Base-by-base conservation (phyloP, 2,797 vertebrate genomes). In the Pseudomugil tenellus region DNA sequence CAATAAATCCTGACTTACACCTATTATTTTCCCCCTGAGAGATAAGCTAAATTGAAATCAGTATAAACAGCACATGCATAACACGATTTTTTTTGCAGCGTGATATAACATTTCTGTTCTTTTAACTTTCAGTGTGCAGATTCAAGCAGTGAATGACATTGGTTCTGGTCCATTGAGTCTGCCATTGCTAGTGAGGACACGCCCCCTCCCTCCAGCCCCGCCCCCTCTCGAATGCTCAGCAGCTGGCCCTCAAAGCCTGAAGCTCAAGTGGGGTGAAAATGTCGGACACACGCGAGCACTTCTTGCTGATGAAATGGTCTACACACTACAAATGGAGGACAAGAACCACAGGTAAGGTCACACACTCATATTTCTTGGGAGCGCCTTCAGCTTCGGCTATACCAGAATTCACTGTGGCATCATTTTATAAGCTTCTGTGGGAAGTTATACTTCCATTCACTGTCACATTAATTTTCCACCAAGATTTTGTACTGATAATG, bases 261-360 rank as follows among this genome's bases (percentile, higher is more conserved):
- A 98, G 91, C 94, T 99, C 58, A 98, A 97, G 55, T 99, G 98
- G 98, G 97, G 96, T 2, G 98, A 98, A 70, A 95, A 95, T 64
- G 94, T 83, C 62, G 84, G 90, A 77, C 91, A 90, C 80, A 84
- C 94, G 39, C 96, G 94, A 23, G 87, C 86, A 34, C 94, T 95
- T 0, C 41, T 94, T 3, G 61, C 91, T 0, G 96, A 97, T 0
- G 96, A 97, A 77, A 85, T 92, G 78, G 94, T 96, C 63, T 99
- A 97, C 77, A 96, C 95, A 53, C 93, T 99, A 59, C 97, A 99
- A 91, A 93, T 98, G 91, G 97, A 98, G 84, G 98, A 99, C 90
- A 95, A 93, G 86, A 98, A 96, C 90, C 96, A 96, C 93, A 96
- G 96, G 98, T 99, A 80, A 74, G 78, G 55, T 29, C 52, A 32